Evolutionary conservation across 2,888 invertebrate genomes (phyloP).

Genomic region (Melinaea marsaeus): DNA sequence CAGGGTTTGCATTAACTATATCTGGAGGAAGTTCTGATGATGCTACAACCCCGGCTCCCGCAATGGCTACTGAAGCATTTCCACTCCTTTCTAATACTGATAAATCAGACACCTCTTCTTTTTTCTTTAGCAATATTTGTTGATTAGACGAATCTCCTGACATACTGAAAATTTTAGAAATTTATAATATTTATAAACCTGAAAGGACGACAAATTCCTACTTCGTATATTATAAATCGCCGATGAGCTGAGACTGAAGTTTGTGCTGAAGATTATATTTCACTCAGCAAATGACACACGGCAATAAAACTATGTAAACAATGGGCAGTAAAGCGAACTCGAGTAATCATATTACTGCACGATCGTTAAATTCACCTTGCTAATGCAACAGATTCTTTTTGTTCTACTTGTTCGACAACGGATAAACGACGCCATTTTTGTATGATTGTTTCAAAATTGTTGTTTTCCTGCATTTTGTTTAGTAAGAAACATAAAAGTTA

Average conservation of each 20-base stretch:
- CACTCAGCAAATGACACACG: slow-evolving; percentile 22
- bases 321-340: slow-evolving; percentile 36
- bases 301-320: slow-evolving; percentile 46
- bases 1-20: slow-evolving; percentile 35
- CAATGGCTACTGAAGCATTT: slow-evolving; percentile 31
- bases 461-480: slow-evolving; percentile 63
- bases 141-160: slow-evolving; percentile 61
- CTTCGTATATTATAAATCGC: background rate
- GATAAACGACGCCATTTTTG: slow-evolving; percentile 70
- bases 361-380: slow-evolving; percentile 51
- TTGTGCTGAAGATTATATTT: slow-evolving; percentile 30
- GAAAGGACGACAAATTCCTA: slow-evolving; percentile 26
- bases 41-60: slow-evolving; percentile 34
- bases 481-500: slow-evolving; percentile 40
- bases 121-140: slow-evolving; percentile 51
- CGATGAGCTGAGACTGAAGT: slow-evolving; percentile 4
- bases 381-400: slow-evolving; percentile 48
- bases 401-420: slow-evolving; percentile 43
- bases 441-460: slow-evolving; percentile 66
- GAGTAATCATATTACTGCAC: slow-evolving; percentile 34
- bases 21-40: slow-evolving; percentile 41
- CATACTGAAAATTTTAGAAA: slow-evolving; percentile 53
- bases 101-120: slow-evolving; percentile 55
- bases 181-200: background rate
- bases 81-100: slow-evolving; percentile 46